Percentiles rank a stretch among this genome's conserved stretches.
Evolutionary conservation across 2,888 invertebrate species (phyloP).

Genomic region (Microdon myrmicae): DNA sequence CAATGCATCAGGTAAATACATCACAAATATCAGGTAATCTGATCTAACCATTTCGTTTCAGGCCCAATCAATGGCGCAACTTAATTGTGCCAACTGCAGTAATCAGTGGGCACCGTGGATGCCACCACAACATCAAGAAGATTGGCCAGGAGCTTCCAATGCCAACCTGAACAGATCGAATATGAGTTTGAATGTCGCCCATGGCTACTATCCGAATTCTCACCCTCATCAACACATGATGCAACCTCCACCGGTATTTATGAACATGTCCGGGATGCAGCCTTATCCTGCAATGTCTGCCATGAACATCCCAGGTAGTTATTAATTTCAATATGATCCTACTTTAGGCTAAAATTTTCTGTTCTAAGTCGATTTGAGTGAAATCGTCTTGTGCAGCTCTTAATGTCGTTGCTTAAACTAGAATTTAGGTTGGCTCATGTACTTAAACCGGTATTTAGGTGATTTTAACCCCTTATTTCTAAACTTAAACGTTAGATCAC

Average conservation of each 20-base stretch:
- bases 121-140: conserved; percentile 55
- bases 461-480: too few relatives aligned
- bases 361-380: too few relatives aligned
- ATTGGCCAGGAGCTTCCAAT: conserved; percentile 60
- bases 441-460: too few relatives aligned
- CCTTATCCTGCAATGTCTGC: conserved; percentile 66
- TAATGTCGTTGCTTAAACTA: too few relatives aligned
- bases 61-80: conserved; percentile 78
- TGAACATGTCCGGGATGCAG: conserved; percentile 63
- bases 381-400: too few relatives aligned
- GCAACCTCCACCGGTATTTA: conserved; percentile 67
- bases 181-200: conserved; percentile 69
- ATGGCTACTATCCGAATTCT: conserved; percentile 62
- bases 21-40: background rate
- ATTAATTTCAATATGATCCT: background rate
- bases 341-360: background rate
- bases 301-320: conserved; percentile 66
- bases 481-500: too few relatives aligned
- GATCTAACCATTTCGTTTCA: conserved; percentile 55
- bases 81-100: conserved; percentile 72
- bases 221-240: conserved; percentile 60
- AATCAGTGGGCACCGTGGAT: conserved; percentile 64
- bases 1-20: conserved; percentile 71
- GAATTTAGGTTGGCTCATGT: too few relatives aligned
- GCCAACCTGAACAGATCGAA: conserved; percentile 69